A percentile compares a stretch with the other conserved stretches of the same genome.
Evolutionary conservation across 2,113 vertebrate species (phyloP).

Genomic region (Platysternon megacephalum): DNA sequence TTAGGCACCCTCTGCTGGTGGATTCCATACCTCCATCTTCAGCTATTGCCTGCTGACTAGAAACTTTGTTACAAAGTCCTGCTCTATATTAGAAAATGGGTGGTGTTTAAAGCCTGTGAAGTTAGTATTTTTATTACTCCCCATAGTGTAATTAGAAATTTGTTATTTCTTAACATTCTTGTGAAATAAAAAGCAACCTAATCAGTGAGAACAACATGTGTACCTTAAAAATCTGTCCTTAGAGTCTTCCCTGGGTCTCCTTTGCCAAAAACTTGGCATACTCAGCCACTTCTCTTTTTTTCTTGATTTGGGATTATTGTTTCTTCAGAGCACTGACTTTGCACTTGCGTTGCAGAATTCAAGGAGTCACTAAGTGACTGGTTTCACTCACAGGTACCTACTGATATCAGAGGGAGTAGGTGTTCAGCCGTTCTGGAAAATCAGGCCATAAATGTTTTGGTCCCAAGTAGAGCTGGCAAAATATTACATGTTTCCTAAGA

Average conservation of each 20-base stretch:
- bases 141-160: not conserved
- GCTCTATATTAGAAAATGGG: not conserved
- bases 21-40: not conserved
- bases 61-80: not conserved
- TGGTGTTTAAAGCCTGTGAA: not conserved
- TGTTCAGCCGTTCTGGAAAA: not conserved
- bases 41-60: not conserved
- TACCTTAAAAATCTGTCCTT: not conserved
- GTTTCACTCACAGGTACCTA: not conserved
- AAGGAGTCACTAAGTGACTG: not conserved
- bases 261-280: not conserved
- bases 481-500: not conserved
- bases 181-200: not conserved
- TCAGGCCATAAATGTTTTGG: not conserved
- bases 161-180: not conserved
- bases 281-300: not conserved
- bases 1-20: slow-evolving; percentile 62
- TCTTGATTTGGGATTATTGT: not conserved
- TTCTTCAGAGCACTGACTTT: not conserved
- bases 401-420: not conserved
- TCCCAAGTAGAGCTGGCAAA: not conserved
- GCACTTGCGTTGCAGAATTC: not conserved
- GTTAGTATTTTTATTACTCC: not conserved
- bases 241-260: not conserved
- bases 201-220: accelerated